Evolutionary conservation across 2,888 invertebrate species (phyloP).

Genomic region (Theristus sp.): DNA sequence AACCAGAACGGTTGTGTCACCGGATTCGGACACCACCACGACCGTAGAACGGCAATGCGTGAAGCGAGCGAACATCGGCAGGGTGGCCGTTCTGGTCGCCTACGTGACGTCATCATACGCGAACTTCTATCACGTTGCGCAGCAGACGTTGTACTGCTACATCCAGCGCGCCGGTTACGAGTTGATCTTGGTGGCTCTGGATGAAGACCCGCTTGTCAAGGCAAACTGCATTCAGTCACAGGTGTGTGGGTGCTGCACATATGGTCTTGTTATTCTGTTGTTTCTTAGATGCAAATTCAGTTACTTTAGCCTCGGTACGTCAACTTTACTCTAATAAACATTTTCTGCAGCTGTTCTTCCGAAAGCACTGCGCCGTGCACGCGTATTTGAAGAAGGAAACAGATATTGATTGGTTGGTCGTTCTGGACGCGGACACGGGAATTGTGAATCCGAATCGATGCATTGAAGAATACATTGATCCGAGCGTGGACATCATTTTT

Average conservation of each 20-base stretch:
- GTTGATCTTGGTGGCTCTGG: conserved; percentile 18
- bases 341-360: conserved; percentile 25
- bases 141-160: conserved; percentile 15
- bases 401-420: conserved; percentile 28
- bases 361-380: conserved; percentile 24
- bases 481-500: conserved; percentile 21
- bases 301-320: too few species aligned
- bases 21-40: too few species aligned
- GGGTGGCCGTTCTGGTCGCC: conserved; percentile 13
- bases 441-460: conserved; percentile 19
- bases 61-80: background rate
- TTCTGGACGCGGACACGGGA: conserved; percentile 25
- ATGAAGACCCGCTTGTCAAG: conserved; percentile 15
- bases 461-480: conserved; percentile 23
- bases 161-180: conserved; percentile 18
- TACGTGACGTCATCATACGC: conserved; percentile 8
- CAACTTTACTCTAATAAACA: too few species aligned
- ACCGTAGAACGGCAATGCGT: too few species aligned
- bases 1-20: too few species aligned
- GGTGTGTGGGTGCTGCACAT: conserved; percentile 7
- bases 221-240: conserved; percentile 14
- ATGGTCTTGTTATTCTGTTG: background rate
- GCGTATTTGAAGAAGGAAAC: conserved; percentile 20
- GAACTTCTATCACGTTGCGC: background rate
- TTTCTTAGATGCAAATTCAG: background rate